Evolutionary conservation across 2,113 vertebrate species (phyloP).

Genomic region (Periophthalmodon schlosseri): DNA sequence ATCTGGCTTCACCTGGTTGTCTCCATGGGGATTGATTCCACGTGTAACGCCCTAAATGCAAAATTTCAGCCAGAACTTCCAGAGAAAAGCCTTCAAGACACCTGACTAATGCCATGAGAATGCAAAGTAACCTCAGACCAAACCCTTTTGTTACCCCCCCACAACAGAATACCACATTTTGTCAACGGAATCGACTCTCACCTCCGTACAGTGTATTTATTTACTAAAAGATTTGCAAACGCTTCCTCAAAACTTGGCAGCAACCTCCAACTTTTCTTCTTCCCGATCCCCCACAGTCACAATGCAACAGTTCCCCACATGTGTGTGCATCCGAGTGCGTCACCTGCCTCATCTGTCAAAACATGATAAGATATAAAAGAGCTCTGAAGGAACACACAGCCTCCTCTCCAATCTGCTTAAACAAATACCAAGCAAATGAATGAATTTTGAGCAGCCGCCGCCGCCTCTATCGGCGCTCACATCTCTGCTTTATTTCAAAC

Average conservation of each 20-base stretch:
- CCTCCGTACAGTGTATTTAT: not conserved
- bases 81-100: too few relatives aligned
- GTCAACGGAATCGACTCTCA: not conserved
- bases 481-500: conserved; percentile 68
- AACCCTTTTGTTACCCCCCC: not conserved
- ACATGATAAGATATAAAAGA: conserved; percentile 75
- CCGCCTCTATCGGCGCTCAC: conserved; percentile 55
- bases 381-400: conserved; percentile 60
- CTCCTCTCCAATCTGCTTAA: conserved; percentile 76
- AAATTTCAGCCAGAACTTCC: too few relatives aligned
- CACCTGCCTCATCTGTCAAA: conserved; percentile 64
- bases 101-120: not conserved
- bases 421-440: conserved; percentile 78
- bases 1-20: too few relatives aligned
- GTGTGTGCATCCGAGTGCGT: conserved; percentile 46
- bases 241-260: conserved; percentile 36
- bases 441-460: conserved; percentile 72
- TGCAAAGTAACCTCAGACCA: not conserved
- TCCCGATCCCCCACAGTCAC: conserved; percentile 25
- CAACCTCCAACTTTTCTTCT: conserved; percentile 31
- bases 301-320: conserved; percentile 44
- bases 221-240: conserved; percentile 10
- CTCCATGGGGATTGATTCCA: too few relatives aligned
- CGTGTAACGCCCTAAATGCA: too few relatives aligned
- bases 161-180: not conserved